Evolutionary conservation across 2,888 invertebrate species (phyloP), one percentile per base, ranked within the genome.

Genomic region (Luperina nickerlii): DNA sequence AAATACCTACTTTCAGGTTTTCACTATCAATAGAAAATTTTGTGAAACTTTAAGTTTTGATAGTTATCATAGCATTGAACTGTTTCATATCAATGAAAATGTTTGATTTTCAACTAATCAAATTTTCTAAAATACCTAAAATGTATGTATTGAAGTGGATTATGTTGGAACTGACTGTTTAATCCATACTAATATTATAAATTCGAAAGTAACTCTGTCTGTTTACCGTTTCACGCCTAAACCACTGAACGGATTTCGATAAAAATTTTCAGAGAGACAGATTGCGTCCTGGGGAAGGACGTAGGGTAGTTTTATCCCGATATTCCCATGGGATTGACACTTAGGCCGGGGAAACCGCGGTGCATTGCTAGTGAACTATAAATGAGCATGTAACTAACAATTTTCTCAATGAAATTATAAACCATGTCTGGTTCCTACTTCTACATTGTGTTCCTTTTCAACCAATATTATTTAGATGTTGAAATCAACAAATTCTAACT

Each of bases 51-150:
- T 38, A 11, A n/a, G 27, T 51, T n/a, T n/a, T 51, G 20, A 9
- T 51, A 51, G 0, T 32, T 60, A 60, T 15, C 11, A 32, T 60
- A 60, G n/a, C 45, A 83, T 76, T 68, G 54, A 48, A 68, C 62
- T 76, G 45, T 76, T 80, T 68, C 18, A 0, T 60, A 48, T 38
- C 38, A 45, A 67, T 74, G 38, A 74, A 79, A 67, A 67, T 75
- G 18, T 27, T 38, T 42, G 24, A 45, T 79, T 65, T 42, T 63
- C 38, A n/a, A 42, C 4, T n/a, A 48, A 51, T 66, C 1, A n/a
- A 38, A 82, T 60, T 74, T 15, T 60, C 3, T 32, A 60, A 20
- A 57, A 66, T 42, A 57, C 18, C 6, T 32, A 15, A 20, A 51
- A n/a, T 70, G 24, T 60, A 11, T n/a, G 8, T 48, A 20, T 20